Base-by-base conservation (phyloP, 2,888 invertebrate species). In the Hybos culiciformis region DNA sequence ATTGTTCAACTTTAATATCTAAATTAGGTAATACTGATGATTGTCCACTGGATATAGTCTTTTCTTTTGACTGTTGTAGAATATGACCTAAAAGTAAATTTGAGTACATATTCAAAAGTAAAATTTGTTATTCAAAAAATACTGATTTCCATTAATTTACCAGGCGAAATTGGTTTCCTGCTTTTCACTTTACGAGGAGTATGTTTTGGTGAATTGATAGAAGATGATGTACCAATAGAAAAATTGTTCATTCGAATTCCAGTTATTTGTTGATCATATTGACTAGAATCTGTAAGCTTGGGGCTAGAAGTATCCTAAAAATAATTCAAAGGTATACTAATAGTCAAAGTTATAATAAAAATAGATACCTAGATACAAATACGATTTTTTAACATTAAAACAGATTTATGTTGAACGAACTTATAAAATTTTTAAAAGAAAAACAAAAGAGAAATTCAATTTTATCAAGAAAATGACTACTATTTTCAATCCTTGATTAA, bases 171-270 rank as follows among this genome's bases (percentile, higher is more conserved):
- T 15, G 44, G 46, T n/a, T 48, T 43, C 36, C 50, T 52, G 1
- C 51, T 53, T 4, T 48, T 46, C 5, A 46, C 31, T 43, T 55
- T 55, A 4, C 60, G 50, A 0, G 61, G 56, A 21, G 58, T 54
- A 43, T 61, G 61, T 44, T 63, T 63, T 2, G 62, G 63, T 5
- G 62, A 60, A 3, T 56, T 69, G 52, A 9, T 54, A 48, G 52
- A 71, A 52, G 44, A 62, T 51, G 54, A 69, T 62, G 56, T 70
- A 60, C 52, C 67, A 56, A 50, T 59, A 54, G 41, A 67, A 56
- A 49, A 67, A 60, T 52, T 68, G 54, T 49, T 66, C 47, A 42
- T 66, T 51, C 51, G 67, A 56, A 70, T 64, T 63, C 66, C 63
- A 61, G 49, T 71, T 60, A 54, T 49, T 41, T 46, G 42, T 1